Conservation (phyloP, 1,140 invertebrate genomes). For the Procambarus clarkii region DNA sequence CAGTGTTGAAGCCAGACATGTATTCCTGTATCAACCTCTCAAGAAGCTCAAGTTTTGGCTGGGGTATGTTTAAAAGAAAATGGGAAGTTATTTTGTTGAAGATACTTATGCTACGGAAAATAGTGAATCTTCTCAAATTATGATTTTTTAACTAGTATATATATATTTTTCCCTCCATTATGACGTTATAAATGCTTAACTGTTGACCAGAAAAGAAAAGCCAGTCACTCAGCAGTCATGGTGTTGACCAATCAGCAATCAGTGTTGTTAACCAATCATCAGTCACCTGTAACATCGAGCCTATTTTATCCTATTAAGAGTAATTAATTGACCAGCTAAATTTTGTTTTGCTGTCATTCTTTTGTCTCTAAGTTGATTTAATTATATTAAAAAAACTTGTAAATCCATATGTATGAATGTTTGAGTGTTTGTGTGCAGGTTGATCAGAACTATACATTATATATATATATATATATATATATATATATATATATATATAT, state of each 20-base stretch:
- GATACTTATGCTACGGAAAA: not conserved
- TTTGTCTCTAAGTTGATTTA: not conserved
- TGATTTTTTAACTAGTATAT: not conserved
- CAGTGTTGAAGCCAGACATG: not conserved
- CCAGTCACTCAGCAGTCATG: not conserved
- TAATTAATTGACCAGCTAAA: not conserved
- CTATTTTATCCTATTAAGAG: not conserved
- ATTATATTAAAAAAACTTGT: not conserved
- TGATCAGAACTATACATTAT: not conserved
- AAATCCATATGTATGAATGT: slow-evolving; percentile 16
- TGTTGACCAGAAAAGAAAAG: not conserved
- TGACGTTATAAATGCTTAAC: not conserved
- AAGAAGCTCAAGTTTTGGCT: not conserved
- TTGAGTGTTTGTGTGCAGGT: slow-evolving; percentile 26
- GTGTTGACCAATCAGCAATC: not conserved
- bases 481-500: slow-evolving; percentile 20
- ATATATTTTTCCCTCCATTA: not conserved
- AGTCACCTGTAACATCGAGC: no score
- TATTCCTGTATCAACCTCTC: not conserved
- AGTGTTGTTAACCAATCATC: not conserved
- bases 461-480: slow-evolving; percentile 11
- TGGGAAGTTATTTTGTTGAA: not conserved
- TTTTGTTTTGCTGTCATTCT: not conserved
- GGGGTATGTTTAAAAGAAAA: not conserved
- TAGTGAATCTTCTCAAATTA: not conserved